Evolutionary conservation across 2,113 vertebrate species (phyloP), one percentile per base, ranked within the genome.

Genomic region (Amia ocellicauda): DNA sequence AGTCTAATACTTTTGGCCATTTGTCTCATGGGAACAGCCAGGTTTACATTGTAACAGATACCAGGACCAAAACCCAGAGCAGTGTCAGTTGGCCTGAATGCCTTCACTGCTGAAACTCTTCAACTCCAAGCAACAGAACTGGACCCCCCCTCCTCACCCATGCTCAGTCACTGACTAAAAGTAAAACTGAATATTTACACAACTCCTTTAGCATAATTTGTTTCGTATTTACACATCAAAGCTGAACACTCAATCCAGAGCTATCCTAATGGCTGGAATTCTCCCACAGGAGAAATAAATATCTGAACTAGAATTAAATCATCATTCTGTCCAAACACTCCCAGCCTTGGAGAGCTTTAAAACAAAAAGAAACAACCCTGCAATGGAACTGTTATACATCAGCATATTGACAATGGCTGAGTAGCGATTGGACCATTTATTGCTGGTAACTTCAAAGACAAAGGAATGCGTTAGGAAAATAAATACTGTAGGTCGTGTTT

Each of bases 381-480:
- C 56, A 53, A 9, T 56, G 14, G 57, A 54, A 28, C 14, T 51
- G 24, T 57, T 17, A 36, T 22, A 14, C 49, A 2, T 51, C 19
- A 29, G 45, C 47, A 1, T 8, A 40, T 26, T 55, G 49, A 40
- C 24, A 36, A 52, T 23, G n/a, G 40, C 26, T 31, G 27, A 36
- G 17, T 10, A 5, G 31, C 4, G 4, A 40, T 17, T n/a, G 49
- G n/a, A 26, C 31, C 54, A n/a, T 16, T n/a, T 36, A 47, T 29
- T 20, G 16, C 63, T 45, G 65, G 17, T 70, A 47, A 56, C 58
- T 63, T 70, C 74, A 69, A 53, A 69, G 36, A 2, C 7, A 43
- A 19, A 78, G 74, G 77, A 81, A 76, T 29, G 28, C 59, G 22
- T 55, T 3, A 14, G 68, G 66, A 56, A 68, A 58, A 78, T 55